phyloP scores from a whole-genome alignment of 2,888 invertebrate genomes.

The Sthenelais limicola region DNA sequence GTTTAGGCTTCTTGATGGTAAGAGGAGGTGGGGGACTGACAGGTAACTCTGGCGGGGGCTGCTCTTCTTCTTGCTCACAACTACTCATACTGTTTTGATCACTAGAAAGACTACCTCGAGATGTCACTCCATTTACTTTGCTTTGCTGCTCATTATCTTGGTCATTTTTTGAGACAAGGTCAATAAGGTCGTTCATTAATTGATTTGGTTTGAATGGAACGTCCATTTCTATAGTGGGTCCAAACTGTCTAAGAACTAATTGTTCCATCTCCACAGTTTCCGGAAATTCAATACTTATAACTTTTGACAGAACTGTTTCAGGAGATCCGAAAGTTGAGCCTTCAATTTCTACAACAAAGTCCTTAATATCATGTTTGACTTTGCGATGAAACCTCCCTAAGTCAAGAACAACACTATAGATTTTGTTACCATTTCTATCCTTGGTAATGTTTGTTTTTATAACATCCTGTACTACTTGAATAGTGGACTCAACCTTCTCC shows the following conservation, averaged over 20 bases:
- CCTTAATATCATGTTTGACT: background rate
- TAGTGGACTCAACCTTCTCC: constrained; percentile 18
- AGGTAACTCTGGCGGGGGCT: constrained; percentile 6
- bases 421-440: background rate
- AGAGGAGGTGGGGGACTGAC: constrained; percentile 7
- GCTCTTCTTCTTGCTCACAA: background rate
- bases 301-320: constrained; percentile 5
- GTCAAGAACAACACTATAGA: constrained; percentile 10
- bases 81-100: too few species aligned
- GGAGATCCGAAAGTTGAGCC: constrained; percentile 13
- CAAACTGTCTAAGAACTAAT: background rate
- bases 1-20: constrained; percentile 12
- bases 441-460: background rate
- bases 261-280: constrained; percentile 17
- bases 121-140: too few species aligned
- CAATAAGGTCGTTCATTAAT: constrained; percentile 11
- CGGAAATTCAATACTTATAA: constrained; percentile 10
- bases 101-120: background rate
- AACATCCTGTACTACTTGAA: background rate
- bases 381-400: constrained; percentile 14
- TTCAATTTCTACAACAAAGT: background rate
- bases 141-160: background rate
- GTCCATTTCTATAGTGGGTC: constrained; percentile 16
- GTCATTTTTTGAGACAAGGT: constrained; percentile 10
- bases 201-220: constrained; percentile 9